phyloP scores from a whole-genome alignment of 2,797 vertebrate genomes.

The Eulemur albifrons region DNA sequence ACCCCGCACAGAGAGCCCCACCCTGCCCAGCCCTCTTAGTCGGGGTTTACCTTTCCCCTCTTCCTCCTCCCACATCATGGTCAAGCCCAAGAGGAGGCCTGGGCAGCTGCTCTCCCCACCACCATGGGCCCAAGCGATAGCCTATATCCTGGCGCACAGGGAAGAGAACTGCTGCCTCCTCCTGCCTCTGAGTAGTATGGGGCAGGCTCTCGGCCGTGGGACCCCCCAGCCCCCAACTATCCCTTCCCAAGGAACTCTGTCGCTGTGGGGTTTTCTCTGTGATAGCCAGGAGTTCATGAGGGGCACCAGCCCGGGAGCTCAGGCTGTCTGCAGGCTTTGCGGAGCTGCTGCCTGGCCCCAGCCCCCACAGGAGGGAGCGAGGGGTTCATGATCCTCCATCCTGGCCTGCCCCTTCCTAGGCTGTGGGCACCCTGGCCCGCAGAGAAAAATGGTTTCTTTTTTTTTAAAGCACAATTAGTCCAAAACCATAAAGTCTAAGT shows the following conservation, averaged over 20 bases:
- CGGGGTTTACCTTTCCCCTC: background rate
- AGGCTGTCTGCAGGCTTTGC: background rate
- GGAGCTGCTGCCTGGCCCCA: background rate
- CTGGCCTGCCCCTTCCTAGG: background rate
- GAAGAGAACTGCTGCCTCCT: background rate
- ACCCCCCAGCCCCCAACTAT: background rate
- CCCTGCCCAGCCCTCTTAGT: background rate
- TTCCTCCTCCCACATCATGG: background rate
- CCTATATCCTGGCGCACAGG: background rate
- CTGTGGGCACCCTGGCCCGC: background rate
- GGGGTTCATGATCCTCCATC: background rate
- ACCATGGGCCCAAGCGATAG: background rate
- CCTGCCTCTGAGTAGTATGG: background rate
- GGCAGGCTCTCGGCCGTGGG: background rate
- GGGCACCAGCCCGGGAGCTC: background rate
- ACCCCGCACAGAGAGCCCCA: background rate
- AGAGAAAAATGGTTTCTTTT: conserved; percentile 15
- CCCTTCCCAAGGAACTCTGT: background rate
- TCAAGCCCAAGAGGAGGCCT: background rate
- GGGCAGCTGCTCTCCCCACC: background rate
- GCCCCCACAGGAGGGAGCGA: background rate
- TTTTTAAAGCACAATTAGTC: conserved; percentile 45
- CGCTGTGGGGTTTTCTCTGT: background rate
- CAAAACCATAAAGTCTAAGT: conserved; percentile 48
- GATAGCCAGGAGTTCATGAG: background rate